Percentiles rank a stretch among this genome's conserved stretches.
These are phyloP conservation scores for Phrynocephalus versicolor DNA, from an alignment of 2,113 vertebrate species.

Conservation along the genomic window DNA sequence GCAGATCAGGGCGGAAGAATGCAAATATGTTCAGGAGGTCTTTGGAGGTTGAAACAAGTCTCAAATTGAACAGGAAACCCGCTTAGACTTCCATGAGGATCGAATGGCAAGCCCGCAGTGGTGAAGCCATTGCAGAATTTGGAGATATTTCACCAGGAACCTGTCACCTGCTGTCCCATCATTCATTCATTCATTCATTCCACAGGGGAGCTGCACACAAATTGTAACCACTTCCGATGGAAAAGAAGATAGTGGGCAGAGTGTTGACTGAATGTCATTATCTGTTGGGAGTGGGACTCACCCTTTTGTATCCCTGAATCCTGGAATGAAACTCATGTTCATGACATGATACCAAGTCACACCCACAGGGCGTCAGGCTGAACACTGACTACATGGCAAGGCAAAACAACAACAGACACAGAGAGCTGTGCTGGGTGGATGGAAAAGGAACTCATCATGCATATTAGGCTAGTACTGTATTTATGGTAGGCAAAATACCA, in stretches of 20 bases:
- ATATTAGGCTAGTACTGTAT: too few relatives aligned
- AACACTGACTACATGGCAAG: background rate
- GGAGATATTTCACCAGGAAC: background rate
- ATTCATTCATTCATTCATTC: too few relatives aligned
- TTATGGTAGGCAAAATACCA: too few relatives aligned
- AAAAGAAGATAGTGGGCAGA: background rate
- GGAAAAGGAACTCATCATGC: too few relatives aligned
- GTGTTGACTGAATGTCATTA: background rate
- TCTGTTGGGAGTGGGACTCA: background rate
- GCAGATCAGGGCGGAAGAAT: background rate
- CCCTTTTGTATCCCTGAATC: too few relatives aligned
- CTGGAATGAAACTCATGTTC: too few relatives aligned
- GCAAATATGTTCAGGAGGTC: background rate
- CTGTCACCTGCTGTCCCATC: background rate
- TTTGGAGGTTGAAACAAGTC: background rate
- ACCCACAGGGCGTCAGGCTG: background rate
- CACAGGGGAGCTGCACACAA: background rate
- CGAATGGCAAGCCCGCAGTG: background rate
- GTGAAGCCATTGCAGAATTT: background rate
- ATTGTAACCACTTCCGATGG: background rate
- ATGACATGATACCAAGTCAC: background rate
- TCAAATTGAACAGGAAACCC: background rate
- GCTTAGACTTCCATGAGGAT: background rate
- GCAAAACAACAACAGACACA: too few relatives aligned
- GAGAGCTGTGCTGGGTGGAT: too few relatives aligned